These are phyloP conservation scores for Sialis lutaria DNA, from an alignment of 2,888 invertebrate genomes.

Conservation along the genomic window DNA sequence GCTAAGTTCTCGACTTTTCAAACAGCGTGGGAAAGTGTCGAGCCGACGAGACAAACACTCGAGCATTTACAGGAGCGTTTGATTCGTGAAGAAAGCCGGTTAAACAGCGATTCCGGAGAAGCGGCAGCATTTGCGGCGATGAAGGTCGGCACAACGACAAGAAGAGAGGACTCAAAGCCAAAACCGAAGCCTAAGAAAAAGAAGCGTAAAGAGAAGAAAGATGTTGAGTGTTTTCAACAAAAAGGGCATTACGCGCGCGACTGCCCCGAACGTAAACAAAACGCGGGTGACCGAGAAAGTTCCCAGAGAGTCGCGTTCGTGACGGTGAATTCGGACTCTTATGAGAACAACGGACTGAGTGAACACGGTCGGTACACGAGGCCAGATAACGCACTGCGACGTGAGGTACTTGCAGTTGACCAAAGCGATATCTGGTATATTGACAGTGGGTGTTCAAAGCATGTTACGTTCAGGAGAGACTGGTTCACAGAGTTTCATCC, in stretches of 20 bases:
- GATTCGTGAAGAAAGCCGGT: not conserved
- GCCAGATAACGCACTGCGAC: no score
- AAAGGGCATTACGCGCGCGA: not conserved
- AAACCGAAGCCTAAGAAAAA: not conserved
- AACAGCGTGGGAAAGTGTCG: slow-evolving; percentile 8
- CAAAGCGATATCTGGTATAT: not conserved
- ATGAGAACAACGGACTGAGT: no score
- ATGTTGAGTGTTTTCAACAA: not conserved
- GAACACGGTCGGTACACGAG: no score
- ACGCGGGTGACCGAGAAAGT: not conserved
- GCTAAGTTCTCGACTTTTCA: slow-evolving; percentile 7
- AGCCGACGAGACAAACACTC: slow-evolving; percentile 3
- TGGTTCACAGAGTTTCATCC: not conserved
- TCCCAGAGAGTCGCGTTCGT: not conserved
- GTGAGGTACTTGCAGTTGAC: not conserved
- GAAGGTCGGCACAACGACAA: no score
- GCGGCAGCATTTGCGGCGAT: not conserved
- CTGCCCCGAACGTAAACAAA: not conserved
- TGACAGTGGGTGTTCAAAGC: not conserved
- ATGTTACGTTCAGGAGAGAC: not conserved
- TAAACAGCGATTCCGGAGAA: not conserved
- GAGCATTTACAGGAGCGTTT: slow-evolving; percentile 1
- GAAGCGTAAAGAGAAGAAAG: not conserved
- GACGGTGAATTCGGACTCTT: no score
- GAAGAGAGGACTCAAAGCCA: not conserved